Evolutionary conservation across 2,888 invertebrate species (phyloP).

Genomic region (Magallana nippona): DNA sequence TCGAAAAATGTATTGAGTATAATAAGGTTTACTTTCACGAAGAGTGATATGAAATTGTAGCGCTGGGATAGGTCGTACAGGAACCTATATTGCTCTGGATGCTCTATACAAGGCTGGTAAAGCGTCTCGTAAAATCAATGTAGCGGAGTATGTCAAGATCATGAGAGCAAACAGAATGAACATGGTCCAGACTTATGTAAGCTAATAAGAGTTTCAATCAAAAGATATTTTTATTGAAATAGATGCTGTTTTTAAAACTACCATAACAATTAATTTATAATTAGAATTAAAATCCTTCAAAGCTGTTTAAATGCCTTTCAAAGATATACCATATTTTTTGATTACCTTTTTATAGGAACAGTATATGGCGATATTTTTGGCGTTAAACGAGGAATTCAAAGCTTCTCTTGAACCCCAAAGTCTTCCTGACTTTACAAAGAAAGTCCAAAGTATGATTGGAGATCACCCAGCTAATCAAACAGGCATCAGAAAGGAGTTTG

Average conservation of each 20-base stretch:
- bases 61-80: neutral
- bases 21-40: too few species aligned
- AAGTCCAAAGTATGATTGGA: neutral
- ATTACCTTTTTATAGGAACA: neutral
- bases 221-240: too few species aligned
- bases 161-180: conserved; percentile 20
- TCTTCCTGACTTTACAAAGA: neutral
- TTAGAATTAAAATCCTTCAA: too few species aligned
- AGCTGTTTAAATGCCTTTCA: too few species aligned
- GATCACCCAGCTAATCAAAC: neutral
- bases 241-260: too few species aligned
- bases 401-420: neutral
- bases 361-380: neutral
- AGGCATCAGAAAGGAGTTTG: neutral
- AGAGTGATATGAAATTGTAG: neutral
- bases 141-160: neutral
- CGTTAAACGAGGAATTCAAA: neutral
- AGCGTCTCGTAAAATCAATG: neutral
- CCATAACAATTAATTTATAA: too few species aligned
- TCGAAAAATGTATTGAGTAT: too few species aligned
- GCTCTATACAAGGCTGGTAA: neutral
- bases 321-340: too few species aligned
- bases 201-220: neutral
- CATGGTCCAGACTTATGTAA: conserved; percentile 19
- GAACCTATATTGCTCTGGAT: neutral